Conservation (phyloP, 2,888 invertebrate genomes). For the Conops quadrifasciatus region DNA sequence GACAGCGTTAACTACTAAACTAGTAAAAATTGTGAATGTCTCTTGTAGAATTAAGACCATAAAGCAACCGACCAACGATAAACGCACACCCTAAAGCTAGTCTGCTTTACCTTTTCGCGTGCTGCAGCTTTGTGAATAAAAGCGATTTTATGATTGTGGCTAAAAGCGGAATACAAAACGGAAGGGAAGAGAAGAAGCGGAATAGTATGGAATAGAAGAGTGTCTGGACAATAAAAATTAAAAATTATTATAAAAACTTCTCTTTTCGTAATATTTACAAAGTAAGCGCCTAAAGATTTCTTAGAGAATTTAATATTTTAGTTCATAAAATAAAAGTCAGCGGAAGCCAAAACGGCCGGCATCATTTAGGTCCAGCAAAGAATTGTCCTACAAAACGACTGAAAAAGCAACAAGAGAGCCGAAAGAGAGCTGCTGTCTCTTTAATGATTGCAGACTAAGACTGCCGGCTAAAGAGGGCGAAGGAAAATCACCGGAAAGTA, state of each 20-base stretch:
- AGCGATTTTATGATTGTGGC: slow-evolving; percentile 35
- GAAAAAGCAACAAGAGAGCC: neutral
- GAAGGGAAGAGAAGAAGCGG: slow-evolving; percentile 26
- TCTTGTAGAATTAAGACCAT: neutral
- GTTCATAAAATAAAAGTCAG: too few species aligned
- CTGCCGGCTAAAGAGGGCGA: too few species aligned
- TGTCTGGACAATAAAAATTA: slow-evolving; percentile 56
- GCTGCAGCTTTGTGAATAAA: slow-evolving; percentile 8
- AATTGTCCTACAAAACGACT: too few species aligned
- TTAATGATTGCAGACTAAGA: too few species aligned
- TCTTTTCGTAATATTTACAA: neutral
- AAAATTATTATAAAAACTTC: slow-evolving; percentile 47
- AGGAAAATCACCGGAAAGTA: too few species aligned
- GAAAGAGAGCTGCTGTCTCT: too few species aligned
- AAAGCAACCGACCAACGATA: neutral
- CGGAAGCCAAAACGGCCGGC: too few species aligned
- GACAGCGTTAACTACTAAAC: neutral
- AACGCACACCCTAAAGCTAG: neutral
- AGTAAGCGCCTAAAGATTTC: neutral
- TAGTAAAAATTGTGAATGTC: neutral
- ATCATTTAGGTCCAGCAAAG: too few species aligned
- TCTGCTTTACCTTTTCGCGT: neutral
- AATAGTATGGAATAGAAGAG: too few species aligned
- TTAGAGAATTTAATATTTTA: slow-evolving; percentile 37
- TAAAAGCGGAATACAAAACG: slow-evolving; percentile 38